Base-by-base conservation (phyloP, 1,140 invertebrate species). In the Drosophila auraria region DNA sequence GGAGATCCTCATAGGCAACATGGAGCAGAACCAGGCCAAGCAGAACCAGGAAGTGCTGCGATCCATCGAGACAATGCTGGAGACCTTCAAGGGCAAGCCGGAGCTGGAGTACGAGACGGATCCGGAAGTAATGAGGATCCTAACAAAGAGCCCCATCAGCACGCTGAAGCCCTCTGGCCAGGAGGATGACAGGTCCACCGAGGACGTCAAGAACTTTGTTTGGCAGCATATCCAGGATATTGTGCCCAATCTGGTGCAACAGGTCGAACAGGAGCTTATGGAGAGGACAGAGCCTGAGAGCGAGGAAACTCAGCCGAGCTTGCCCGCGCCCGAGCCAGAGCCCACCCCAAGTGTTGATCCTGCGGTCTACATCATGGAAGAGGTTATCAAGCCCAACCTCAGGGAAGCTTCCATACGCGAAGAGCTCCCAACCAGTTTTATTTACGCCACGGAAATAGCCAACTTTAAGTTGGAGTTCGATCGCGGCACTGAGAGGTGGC, bases 181-280 rank as follows among this genome's bases (percentile, higher is more conserved):
- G 0, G 11, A 33, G 5, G 72, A 78, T 1, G 79, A 91, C 5
- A 72, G 54, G 30, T 78, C 72, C 20, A 42, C 68, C 1, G 87
- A 87, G 11, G 87, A 92, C 65, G 80, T 92, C 1, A 91, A 91
- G 56, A 92, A 84, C 74, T 93, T 93, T 66, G 92, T 93, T 14
- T 92, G 91, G 84, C 91, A 93, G 38, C 92, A 93, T 54, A 93
- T 93, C n/a, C 92, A 93, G 56, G 92, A 93, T 5, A 92, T 93
- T 65, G 86, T 91, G 3, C 92, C 92, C 0, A 92, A 92, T 59
- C 73, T 92, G 38, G 93, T 93, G 20, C 93, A 93, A 59, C 93
- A 93, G 65, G 83, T 94, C 3, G 92, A 93, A 45, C 92, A 93
- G 40, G 87, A 93, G 54, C 77, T 92, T 0, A 70, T 81, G 70